Evolutionary conservation across 2,888 invertebrate genomes (phyloP).

Genomic region (Drosophila fungiperda): DNA sequence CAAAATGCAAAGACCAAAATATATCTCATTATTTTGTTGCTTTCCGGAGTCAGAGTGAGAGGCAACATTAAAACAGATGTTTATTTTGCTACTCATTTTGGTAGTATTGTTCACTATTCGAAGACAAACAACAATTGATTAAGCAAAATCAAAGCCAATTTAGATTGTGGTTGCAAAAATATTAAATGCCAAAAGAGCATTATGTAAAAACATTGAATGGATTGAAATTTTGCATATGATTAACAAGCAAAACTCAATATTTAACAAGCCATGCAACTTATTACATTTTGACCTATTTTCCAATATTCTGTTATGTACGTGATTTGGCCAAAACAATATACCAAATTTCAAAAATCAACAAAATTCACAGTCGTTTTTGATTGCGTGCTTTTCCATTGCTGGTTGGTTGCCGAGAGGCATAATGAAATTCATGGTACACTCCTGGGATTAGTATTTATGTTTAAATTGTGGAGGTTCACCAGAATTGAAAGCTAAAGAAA

Average conservation of each 20-base stretch:
- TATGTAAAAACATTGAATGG: neutral
- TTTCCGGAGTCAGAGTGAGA: neutral
- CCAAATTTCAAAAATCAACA: constrained; percentile 15
- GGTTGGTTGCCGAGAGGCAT: constrained; percentile 34
- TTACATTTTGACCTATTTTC: neutral
- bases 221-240: neutral
- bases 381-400: constrained; percentile 38
- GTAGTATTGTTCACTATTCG: constrained; percentile 15
- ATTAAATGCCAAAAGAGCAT: neutral
- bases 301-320: constrained; percentile 10
- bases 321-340: constrained; percentile 4
- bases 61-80: constrained; percentile 7
- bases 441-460: constrained; percentile 54
- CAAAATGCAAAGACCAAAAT: neutral
- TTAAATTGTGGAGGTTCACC: constrained; percentile 38
- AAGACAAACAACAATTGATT: constrained; percentile 22
- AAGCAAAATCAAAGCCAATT: neutral
- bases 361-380: constrained; percentile 39
- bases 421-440: constrained; percentile 62
- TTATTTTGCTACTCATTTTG: constrained; percentile 7
- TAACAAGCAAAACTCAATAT: constrained; percentile 1
- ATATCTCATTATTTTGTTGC: neutral
- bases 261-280: neutral
- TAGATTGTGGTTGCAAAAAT: neutral
- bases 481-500: constrained; percentile 46